Evolutionary conservation across 2,888 invertebrate species (phyloP), one percentile per base, ranked within the genome.

Genomic region (Apamea epomidion): DNA sequence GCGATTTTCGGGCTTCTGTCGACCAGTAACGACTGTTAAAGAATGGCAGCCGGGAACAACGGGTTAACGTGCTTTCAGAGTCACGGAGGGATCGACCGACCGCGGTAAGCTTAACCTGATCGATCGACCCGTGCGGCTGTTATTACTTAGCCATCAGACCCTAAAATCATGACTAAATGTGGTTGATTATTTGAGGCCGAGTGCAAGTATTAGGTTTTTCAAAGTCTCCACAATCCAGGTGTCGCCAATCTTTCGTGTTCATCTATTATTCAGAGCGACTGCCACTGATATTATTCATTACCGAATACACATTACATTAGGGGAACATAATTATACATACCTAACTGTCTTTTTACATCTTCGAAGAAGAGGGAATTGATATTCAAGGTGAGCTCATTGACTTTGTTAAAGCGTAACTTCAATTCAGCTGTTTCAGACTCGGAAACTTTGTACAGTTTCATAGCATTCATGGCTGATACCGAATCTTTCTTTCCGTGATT

Each of bases 181-280:
- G 48, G 67, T 69, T 67, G 65, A 75, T 70, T 76, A 74, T 81
- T 81, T 71, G 25, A 78, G 48, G 51, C 37, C 16, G 45, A 18
- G 12, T 64, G 62, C 16, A 70, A 60, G 58, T 68, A 70, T 83
- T 70, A 60, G 58, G 70, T 67, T 60, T 58, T 80, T 78, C 68
- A 76, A 68, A 51, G 76, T 60, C 69, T 82, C 37, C 65, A 81
- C 72, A 76, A 82, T 69, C 79, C 62, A 73, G 69, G 67, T 74
- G 82, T 79, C 68, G 71, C 78, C 80, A 81, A 85, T 84, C 74
- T 80, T 80, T 72, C 25, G 45, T 74, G 48, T 79, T 79, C 67
- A 85, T 87, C 65, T 79, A 78, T 42, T 85, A 87, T 87, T 81
- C 76, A 78, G 54, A 67, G 32, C 12, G 65, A 67, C 45, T 68